Percentiles rank a stretch among this genome's conserved stretches.
Evolutionary conservation across 2,888 invertebrate genomes (phyloP).

Genomic region (Pristionchus exspectatus): DNA sequence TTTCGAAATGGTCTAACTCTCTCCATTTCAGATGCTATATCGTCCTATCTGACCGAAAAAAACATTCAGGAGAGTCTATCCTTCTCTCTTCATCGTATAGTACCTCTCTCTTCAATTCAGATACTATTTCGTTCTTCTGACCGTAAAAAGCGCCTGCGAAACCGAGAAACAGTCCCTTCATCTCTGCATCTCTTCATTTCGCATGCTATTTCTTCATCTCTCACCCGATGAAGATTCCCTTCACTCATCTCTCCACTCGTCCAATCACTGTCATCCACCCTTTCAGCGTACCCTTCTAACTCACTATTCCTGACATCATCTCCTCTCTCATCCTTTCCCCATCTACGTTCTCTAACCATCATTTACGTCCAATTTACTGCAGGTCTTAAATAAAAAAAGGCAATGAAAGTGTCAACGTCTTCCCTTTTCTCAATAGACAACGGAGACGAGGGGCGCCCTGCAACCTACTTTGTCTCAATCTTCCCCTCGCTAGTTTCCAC

Average conservation of each 20-base stretch:
- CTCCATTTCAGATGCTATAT: background rate
- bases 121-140: too few species aligned
- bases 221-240: background rate
- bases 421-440: background rate
- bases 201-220: too few species aligned
- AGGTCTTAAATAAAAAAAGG: background rate
- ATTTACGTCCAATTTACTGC: background rate
- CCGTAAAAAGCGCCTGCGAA: too few species aligned
- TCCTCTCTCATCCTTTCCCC: background rate
- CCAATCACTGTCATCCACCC: constrained; percentile 4
- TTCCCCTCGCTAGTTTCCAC: background rate
- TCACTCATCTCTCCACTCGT: background rate
- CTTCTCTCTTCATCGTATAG: too few species aligned
- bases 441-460: background rate
- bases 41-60: too few species aligned
- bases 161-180: too few species aligned
- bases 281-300: background rate
- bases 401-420: background rate
- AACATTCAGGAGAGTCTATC: too few species aligned
- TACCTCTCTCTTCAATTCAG: too few species aligned
- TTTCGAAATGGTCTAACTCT: background rate
- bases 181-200: too few species aligned
- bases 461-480: constrained; percentile 5
- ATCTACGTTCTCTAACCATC: background rate
- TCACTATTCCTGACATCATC: constrained; percentile 11